Evolutionary conservation across 2,113 vertebrate species (phyloP).

Genomic region (Neogale vison): DNA sequence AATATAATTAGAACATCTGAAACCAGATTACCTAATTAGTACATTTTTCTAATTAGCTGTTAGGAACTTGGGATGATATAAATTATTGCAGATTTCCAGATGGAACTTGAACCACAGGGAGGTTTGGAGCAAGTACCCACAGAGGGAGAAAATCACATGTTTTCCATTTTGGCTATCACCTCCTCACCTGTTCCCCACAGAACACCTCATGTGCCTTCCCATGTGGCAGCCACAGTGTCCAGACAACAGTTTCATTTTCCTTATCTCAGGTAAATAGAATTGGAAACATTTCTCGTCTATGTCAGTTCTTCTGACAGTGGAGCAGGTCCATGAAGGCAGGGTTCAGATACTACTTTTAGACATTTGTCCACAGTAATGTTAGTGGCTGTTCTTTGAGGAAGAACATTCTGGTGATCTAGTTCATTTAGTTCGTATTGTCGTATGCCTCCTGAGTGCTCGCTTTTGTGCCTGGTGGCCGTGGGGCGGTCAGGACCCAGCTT

Average conservation of each 20-base stretch:
- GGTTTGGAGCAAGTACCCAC: not conserved
- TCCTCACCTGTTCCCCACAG: not conserved
- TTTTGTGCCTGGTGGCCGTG: not conserved
- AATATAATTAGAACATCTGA: slow-evolving; percentile 68
- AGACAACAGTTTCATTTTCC: not conserved
- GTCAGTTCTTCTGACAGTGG: not conserved
- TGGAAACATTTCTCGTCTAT: not conserved
- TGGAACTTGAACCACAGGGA: slow-evolving; percentile 44
- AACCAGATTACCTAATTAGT: slow-evolving; percentile 63
- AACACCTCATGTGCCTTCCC: not conserved
- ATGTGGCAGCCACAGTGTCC: not conserved
- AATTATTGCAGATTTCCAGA: slow-evolving; percentile 67
- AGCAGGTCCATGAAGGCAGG: too few relatives aligned
- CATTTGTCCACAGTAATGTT: not conserved
- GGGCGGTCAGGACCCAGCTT: not conserved
- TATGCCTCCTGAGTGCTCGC: not conserved
- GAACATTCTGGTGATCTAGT: not conserved
- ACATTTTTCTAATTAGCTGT: slow-evolving; percentile 66
- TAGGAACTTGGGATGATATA: slow-evolving; percentile 48
- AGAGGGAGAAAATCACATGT: not conserved
- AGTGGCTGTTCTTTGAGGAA: not conserved
- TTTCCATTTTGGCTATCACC: not conserved
- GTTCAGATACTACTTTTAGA: not conserved
- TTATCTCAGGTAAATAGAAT: not conserved
- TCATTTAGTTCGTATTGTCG: fast-evolving